A percentile compares a stretch with the other conserved stretches of the same genome.
phyloP scores from a whole-genome alignment of 2,888 invertebrate genomes.

The Oligia latruncula region DNA sequence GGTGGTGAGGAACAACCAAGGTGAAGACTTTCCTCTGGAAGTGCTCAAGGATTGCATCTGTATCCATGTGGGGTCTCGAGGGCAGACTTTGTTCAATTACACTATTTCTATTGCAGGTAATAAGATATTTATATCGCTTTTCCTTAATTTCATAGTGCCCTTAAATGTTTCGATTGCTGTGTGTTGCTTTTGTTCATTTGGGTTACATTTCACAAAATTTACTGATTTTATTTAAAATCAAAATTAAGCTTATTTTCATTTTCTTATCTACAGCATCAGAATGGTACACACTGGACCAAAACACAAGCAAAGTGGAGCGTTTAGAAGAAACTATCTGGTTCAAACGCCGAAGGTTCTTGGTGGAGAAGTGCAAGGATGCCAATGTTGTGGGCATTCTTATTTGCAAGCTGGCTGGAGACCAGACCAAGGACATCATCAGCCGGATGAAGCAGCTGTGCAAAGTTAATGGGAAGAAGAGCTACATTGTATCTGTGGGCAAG shows the following conservation, averaged over 20 bases:
- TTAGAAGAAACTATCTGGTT: constrained; percentile 90
- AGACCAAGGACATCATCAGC: constrained; percentile 94
- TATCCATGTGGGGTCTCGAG: constrained; percentile 92
- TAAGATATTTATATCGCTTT: not conserved
- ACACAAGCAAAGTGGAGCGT: constrained; percentile 79
- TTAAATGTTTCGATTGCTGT: not conserved
- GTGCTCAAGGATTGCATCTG: constrained; percentile 89
- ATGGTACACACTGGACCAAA: constrained; percentile 90
- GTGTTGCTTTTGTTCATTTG: not conserved
- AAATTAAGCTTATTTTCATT: not conserved
- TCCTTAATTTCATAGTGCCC: not conserved
- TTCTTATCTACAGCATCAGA: constrained; percentile 81
- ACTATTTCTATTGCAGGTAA: constrained; percentile 88
- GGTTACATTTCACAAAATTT: not conserved
- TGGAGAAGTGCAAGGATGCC: constrained; percentile 98
- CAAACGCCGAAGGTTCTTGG: constrained; percentile 94
- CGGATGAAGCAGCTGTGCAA: constrained; percentile 93
- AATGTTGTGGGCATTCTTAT: constrained; percentile 96
- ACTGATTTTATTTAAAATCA: not conserved
- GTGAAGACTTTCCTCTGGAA: constrained; percentile 73
- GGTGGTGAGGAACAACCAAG: constrained; percentile 72
- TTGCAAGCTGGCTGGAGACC: constrained; percentile 96
- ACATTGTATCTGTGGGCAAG: constrained; percentile 98
- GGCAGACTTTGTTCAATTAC: constrained; percentile 91
- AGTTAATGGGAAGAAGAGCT: constrained; percentile 95